Conservation (phyloP, 2,888 invertebrate species). For the Lampropteryx suffumata region DNA sequence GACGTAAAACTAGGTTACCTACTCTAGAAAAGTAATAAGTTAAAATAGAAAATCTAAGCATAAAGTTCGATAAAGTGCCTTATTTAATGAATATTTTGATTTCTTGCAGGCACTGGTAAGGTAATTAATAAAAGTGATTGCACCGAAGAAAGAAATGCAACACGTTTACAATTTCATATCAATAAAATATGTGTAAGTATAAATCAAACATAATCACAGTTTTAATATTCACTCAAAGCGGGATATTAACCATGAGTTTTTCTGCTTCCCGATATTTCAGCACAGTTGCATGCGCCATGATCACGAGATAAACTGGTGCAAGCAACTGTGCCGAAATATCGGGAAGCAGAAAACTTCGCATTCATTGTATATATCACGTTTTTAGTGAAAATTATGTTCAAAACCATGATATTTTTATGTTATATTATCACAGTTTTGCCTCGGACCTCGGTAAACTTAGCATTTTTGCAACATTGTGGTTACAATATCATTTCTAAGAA, state of each 20-base stretch:
- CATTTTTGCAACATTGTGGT: slow-evolving; percentile 28
- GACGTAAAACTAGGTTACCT: slow-evolving; percentile 49
- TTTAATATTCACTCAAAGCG: too few species aligned
- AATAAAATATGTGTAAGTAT: slow-evolving; percentile 34
- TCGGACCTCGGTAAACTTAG: slow-evolving; percentile 39
- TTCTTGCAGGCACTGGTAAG: slow-evolving; percentile 77
- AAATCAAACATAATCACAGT: slow-evolving; percentile 59
- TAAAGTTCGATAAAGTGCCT: slow-evolving; percentile 42
- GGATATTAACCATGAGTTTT: too few species aligned
- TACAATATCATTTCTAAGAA: slow-evolving; percentile 36
- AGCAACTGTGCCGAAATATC: too few species aligned
- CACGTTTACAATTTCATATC: slow-evolving; percentile 22
- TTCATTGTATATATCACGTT: too few species aligned
- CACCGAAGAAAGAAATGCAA: slow-evolving; percentile 30
- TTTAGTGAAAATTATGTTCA: too few species aligned
- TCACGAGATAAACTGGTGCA: too few species aligned
- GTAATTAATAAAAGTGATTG: slow-evolving; percentile 32
- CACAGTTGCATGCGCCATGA: too few species aligned
- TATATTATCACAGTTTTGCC: slow-evolving; percentile 73
- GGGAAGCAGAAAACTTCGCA: too few species aligned
- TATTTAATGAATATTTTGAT: slow-evolving; percentile 72
- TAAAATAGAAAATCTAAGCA: slow-evolving; percentile 52
- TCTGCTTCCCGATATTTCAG: too few species aligned
- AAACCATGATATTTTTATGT: too few species aligned
- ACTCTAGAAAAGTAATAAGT: slow-evolving; percentile 47